Percentiles rank a stretch among this genome's conserved stretches.
These are phyloP conservation scores for Camelus bactrianus DNA, from an alignment of 2,113 vertebrate species.

Conservation along the genomic window DNA sequence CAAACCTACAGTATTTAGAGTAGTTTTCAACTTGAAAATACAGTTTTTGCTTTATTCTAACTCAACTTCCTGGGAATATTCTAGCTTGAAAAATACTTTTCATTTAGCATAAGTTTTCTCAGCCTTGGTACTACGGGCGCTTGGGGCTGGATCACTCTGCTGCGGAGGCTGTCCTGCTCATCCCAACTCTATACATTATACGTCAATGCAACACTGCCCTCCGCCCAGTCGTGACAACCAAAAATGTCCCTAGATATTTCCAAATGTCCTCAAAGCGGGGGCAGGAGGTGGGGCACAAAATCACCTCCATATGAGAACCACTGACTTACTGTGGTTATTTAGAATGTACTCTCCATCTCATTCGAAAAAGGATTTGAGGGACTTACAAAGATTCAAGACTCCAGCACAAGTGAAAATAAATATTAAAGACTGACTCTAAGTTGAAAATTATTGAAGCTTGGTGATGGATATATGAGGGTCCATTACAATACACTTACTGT, in stretches of 20 bases:
- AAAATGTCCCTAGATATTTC: not conserved
- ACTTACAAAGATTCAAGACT: not conserved
- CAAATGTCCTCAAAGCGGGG: not conserved
- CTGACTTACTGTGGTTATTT: not conserved
- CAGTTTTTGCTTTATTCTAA: not conserved
- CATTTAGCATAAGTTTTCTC: not conserved
- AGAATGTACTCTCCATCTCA: not conserved
- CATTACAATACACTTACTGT: not conserved
- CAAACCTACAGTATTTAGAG: too few species aligned
- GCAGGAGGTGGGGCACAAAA: rapidly evolving
- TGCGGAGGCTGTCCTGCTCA: rapidly evolving
- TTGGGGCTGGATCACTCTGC: rapidly evolving
- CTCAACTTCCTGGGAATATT: not conserved
- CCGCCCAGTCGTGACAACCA: not conserved
- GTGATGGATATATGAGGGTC: not conserved
- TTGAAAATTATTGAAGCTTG: not conserved
- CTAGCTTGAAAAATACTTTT: not conserved
- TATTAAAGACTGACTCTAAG: not conserved
- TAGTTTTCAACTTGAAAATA: not conserved
- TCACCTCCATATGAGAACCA: not conserved
- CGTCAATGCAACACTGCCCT: not conserved
- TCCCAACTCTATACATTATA: not conserved
- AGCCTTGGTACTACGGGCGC: rapidly evolving
- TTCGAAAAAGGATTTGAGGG: not conserved
- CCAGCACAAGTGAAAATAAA: not conserved